Conservation (phyloP, 2,797 vertebrate genomes). For the Tamandua tetradactyla region DNA sequence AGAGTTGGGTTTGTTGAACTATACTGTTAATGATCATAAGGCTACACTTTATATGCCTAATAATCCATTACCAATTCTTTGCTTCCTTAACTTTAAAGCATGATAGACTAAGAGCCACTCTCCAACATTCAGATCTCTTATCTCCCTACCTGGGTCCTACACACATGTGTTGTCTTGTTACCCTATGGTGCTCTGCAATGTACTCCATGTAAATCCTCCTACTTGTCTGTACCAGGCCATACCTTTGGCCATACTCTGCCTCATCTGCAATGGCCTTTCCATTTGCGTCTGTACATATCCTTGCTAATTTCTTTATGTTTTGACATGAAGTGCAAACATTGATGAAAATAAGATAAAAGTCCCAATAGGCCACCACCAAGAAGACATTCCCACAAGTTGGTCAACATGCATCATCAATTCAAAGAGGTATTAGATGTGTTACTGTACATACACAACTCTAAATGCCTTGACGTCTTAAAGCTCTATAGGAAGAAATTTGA, state of each 20-base stretch:
- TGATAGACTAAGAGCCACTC: not conserved
- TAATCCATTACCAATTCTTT: not conserved
- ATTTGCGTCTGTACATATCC: not conserved
- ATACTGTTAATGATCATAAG: not conserved
- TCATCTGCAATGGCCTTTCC: not conserved
- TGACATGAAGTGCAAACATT: not conserved
- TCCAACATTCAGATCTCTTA: not conserved
- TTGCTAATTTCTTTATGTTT: not conserved
- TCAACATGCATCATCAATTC: not conserved
- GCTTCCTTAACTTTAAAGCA: not conserved
- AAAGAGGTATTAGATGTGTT: not conserved
- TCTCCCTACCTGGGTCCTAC: not conserved
- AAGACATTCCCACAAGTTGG: not conserved
- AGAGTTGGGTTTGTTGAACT: not conserved
- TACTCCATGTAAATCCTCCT: not conserved
- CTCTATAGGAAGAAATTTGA: not conserved
- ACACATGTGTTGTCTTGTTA: accelerated
- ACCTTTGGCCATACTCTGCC: not conserved
- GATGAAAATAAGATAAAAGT: not conserved
- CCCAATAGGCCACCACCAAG: not conserved
- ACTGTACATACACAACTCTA: not conserved
- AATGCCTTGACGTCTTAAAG: not conserved
- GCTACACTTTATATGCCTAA: not conserved
- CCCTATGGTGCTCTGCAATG: not conserved
- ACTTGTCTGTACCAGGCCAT: accelerated